phyloP scores from a whole-genome alignment of 2,888 invertebrate species.

The Amaurobius ferox region DNA sequence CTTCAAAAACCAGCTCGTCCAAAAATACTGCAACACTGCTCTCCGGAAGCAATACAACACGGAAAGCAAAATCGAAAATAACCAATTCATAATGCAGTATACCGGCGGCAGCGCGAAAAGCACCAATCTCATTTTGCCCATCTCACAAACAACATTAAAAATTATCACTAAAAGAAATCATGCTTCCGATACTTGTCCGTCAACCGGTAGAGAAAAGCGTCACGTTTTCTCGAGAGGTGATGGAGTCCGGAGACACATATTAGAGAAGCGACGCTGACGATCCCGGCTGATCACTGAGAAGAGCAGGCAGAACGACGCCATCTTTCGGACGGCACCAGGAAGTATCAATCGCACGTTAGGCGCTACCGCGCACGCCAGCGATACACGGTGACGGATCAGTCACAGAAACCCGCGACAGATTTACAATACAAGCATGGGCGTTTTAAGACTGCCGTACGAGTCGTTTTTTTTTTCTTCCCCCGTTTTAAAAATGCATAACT shows the following conservation, averaged over 20 bases:
- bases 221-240: constrained; percentile 14
- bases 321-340: constrained; percentile 22
- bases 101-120: background rate
- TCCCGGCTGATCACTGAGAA: constrained; percentile 1
- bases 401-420: background rate
- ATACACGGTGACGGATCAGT: background rate
- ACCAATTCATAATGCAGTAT: background rate
- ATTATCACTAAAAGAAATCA: background rate
- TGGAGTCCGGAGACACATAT: background rate
- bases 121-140: background rate
- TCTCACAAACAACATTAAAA: background rate
- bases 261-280: background rate
- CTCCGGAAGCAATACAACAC: background rate
- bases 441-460: too few species aligned
- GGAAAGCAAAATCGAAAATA: background rate
- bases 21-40: background rate
- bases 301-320: background rate
- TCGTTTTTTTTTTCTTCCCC: too few species aligned
- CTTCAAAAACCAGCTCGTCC: background rate
- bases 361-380: background rate
- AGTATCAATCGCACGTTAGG: background rate
- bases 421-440: too few species aligned
- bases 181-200: background rate
- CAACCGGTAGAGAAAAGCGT: background rate
- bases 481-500: too few species aligned